Percentiles rank a stretch among this genome's conserved stretches.
These are phyloP conservation scores for Drosophila anceps DNA, from an alignment of 2,888 invertebrate species.

Conservation along the genomic window DNA sequence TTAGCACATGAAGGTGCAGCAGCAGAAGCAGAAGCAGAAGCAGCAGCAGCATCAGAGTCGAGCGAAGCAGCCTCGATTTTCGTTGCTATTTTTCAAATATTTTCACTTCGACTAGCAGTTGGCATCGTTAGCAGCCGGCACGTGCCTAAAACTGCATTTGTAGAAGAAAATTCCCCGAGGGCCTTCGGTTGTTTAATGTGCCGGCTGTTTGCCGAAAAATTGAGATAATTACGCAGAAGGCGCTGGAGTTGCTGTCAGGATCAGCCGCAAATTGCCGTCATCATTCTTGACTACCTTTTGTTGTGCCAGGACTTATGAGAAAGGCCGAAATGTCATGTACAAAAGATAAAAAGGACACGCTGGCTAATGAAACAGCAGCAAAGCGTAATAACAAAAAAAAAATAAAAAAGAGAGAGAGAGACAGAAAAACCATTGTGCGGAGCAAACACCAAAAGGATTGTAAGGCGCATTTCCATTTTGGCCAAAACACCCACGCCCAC, in stretches of 20 bases:
- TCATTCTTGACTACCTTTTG: slow-evolving; percentile 78
- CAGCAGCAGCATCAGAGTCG: neutral
- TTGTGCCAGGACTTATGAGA: slow-evolving; percentile 73
- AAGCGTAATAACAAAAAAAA: slow-evolving; percentile 49
- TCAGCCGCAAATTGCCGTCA: slow-evolving; percentile 80
- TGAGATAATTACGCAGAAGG: slow-evolving; percentile 62
- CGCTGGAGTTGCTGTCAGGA: slow-evolving; percentile 51
- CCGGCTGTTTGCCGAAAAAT: slow-evolving; percentile 55
- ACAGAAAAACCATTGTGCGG: slow-evolving; percentile 28
- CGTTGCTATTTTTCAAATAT: slow-evolving; percentile 9
- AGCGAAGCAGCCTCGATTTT: slow-evolving; percentile 8
- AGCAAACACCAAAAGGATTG: slow-evolving; percentile 65
- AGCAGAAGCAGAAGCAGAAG: slow-evolving; percentile 1
- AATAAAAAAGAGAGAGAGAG: slow-evolving; percentile 1
- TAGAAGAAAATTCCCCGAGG: slow-evolving; percentile 7
- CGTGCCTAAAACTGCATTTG: slow-evolving; percentile 44
- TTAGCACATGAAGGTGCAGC: neutral
- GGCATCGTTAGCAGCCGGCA: slow-evolving; percentile 37
- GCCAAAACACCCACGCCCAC: slow-evolving; percentile 8
- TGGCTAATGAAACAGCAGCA: slow-evolving; percentile 73
- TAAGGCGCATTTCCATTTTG: slow-evolving; percentile 56
- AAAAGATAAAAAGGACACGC: slow-evolving; percentile 76
- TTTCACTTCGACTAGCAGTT: slow-evolving; percentile 29
- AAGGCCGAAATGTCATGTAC: slow-evolving; percentile 79
- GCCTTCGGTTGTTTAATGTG: slow-evolving; percentile 34